Conservation (phyloP, 1,140 invertebrate species). For the Hesperophylax magnus region DNA sequence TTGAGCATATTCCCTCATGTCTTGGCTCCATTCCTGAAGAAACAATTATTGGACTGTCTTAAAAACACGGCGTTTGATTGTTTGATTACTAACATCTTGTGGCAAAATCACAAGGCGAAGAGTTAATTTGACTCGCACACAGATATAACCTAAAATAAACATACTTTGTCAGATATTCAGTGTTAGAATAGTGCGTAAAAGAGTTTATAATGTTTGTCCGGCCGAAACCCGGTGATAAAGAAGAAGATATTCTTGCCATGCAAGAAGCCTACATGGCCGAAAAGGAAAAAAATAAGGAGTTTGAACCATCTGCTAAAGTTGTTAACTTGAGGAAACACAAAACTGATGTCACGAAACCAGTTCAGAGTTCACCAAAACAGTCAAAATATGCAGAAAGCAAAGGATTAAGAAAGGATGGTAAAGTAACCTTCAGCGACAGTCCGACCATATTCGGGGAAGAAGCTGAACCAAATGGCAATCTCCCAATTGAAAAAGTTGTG, state of each 20-base stretch:
- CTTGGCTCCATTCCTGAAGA: too few relatives aligned
- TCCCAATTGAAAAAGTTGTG: constrained; percentile 55
- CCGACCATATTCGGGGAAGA: constrained; percentile 60
- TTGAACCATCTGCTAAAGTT: constrained; percentile 73
- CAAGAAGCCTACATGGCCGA: constrained; percentile 77
- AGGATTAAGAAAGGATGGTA: constrained; percentile 60
- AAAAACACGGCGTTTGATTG: too few relatives aligned
- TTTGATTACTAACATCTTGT: too few relatives aligned
- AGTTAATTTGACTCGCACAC: too few relatives aligned
- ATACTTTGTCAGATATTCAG: too few relatives aligned
- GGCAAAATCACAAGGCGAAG: too few relatives aligned
- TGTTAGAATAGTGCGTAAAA: not conserved
- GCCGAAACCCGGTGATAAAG: constrained; percentile 76
- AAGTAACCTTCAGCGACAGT: constrained; percentile 55
- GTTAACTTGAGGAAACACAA: constrained; percentile 67
- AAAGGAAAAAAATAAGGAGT: constrained; percentile 66
- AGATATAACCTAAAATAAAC: too few relatives aligned
- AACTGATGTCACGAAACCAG: constrained; percentile 35
- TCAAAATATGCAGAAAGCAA: constrained; percentile 67
- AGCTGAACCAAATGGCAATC: constrained; percentile 62
- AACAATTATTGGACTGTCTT: too few relatives aligned
- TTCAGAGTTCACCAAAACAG: constrained; percentile 59
- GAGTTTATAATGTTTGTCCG: constrained; percentile 61
- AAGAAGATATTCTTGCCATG: constrained; percentile 79
- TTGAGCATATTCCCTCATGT: too few relatives aligned